These are phyloP conservation scores for Venusia cambrica DNA, from an alignment of 2,888 invertebrate genomes.

Conservation along the genomic window DNA sequence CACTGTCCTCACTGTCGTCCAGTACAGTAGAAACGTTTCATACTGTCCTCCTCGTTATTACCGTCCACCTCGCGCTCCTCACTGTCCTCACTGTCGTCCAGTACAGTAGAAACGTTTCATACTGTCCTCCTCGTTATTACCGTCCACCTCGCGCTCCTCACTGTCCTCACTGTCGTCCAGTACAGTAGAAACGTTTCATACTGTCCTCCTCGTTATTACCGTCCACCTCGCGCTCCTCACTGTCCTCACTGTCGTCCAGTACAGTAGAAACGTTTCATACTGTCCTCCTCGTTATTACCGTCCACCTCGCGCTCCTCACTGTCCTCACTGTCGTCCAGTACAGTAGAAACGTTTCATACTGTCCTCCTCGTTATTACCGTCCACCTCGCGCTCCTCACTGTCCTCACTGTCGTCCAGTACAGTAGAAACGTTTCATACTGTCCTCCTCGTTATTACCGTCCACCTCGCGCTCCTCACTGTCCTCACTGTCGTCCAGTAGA, in stretches of 20 bases:
- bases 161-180: conserved; percentile 11
- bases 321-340: conserved; percentile 9
- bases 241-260: conserved; percentile 10
- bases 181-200: conserved; percentile 15
- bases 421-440: conserved; percentile 18
- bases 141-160: no score
- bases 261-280: conserved; percentile 16
- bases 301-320: no score
- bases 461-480: no score
- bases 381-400: no score
- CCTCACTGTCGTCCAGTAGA: conserved; percentile 8
- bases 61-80: no score
- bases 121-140: conserved; percentile 19
- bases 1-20: no score
- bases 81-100: conserved; percentile 9
- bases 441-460: conserved; percentile 18
- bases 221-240: no score
- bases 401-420: conserved; percentile 8
- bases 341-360: conserved; percentile 17
- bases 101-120: conserved; percentile 16
- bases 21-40: conserved; percentile 14
- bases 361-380: conserved; percentile 18
- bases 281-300: conserved; percentile 19
- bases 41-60: conserved; percentile 20
- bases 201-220: conserved; percentile 19